Evolutionary conservation across 2,113 vertebrate species (phyloP).

Genomic region (Cranoglanis bouderius): DNA sequence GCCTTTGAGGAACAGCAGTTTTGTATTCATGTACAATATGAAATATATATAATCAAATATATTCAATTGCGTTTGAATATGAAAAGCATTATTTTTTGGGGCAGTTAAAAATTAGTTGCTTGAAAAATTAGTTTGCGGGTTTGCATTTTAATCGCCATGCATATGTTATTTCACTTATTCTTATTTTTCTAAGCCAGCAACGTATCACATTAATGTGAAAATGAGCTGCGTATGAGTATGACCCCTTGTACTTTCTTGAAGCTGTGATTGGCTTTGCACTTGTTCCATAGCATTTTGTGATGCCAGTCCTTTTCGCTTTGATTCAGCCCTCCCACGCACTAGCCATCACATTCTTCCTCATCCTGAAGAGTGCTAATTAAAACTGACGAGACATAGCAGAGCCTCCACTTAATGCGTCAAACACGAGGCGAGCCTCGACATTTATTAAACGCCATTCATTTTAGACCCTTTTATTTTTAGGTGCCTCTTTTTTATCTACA

Average conservation of each 20-base stretch:
- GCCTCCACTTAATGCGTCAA: slow-evolving; percentile 52
- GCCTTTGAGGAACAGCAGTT: neutral
- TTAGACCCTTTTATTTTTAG: slow-evolving; percentile 38
- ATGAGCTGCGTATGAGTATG: neutral
- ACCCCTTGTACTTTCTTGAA: slow-evolving; percentile 9
- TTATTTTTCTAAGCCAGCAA: neutral
- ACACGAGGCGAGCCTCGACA: slow-evolving; percentile 46
- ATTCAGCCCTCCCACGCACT: slow-evolving; percentile 36
- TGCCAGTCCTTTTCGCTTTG: slow-evolving; percentile 28
- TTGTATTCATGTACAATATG: neutral
- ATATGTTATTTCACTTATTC: neutral
- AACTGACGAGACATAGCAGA: slow-evolving; percentile 51
- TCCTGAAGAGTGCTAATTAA: slow-evolving; percentile 48
- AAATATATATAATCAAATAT: neutral
- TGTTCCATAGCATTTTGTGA: neutral
- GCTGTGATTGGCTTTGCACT: slow-evolving; percentile 21
- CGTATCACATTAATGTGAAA: neutral
- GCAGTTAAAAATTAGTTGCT: neutral
- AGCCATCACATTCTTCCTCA: slow-evolving; percentile 26
- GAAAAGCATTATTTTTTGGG: neutral
- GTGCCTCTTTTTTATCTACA: slow-evolving; percentile 34
- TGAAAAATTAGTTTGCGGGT: neutral
- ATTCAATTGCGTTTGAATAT: neutral
- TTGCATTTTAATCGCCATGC: neutral
- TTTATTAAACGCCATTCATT: slow-evolving; percentile 49